These are phyloP conservation scores for Chymomyza caudatula DNA, from an alignment of 2,888 invertebrate species.

Conservation along the genomic window DNA sequence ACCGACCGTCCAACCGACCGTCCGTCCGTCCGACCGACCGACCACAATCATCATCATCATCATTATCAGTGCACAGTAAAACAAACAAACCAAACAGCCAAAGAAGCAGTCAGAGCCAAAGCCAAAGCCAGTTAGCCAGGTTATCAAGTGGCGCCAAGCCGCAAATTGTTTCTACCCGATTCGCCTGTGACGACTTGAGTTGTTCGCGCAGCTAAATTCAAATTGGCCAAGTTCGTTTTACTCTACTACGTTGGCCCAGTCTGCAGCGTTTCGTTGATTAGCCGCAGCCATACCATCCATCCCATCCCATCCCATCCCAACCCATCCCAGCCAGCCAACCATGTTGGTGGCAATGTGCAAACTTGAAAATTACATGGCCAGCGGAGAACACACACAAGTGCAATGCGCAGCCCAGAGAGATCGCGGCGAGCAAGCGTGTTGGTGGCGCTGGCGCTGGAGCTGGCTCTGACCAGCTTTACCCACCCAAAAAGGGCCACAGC, in stretches of 20 bases:
- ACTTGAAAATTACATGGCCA: conserved; percentile 71
- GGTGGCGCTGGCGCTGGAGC: not conserved
- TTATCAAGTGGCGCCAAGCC: conserved; percentile 75
- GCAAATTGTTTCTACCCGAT: conserved; percentile 60
- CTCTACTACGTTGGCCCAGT: not conserved
- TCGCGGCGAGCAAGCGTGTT: not conserved
- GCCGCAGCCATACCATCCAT: conserved; percentile 36
- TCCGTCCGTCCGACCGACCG: not conserved
- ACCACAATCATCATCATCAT: conserved; percentile 21
- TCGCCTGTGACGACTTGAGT: conserved; percentile 26
- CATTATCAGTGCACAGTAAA: conserved; percentile 52
- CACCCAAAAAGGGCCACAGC: conserved; percentile 47
- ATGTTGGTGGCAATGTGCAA: conserved; percentile 73
- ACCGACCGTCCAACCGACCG: not conserved
- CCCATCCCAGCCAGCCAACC: too few species aligned
- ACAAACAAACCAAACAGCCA: conserved; percentile 21
- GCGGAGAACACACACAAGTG: conserved; percentile 4
- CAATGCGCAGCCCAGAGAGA: not conserved
- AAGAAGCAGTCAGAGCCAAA: conserved; percentile 41
- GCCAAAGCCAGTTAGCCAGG: conserved; percentile 35
- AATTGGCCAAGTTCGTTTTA: conserved; percentile 55
- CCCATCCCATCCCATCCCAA: not conserved
- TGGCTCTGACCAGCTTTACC: conserved; percentile 17
- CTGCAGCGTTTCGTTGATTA: conserved; percentile 35
- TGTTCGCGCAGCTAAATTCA: conserved; percentile 55